Evolutionary conservation across 1,140 invertebrate genomes (phyloP).

Genomic region (Chironomus striatipennis): DNA sequence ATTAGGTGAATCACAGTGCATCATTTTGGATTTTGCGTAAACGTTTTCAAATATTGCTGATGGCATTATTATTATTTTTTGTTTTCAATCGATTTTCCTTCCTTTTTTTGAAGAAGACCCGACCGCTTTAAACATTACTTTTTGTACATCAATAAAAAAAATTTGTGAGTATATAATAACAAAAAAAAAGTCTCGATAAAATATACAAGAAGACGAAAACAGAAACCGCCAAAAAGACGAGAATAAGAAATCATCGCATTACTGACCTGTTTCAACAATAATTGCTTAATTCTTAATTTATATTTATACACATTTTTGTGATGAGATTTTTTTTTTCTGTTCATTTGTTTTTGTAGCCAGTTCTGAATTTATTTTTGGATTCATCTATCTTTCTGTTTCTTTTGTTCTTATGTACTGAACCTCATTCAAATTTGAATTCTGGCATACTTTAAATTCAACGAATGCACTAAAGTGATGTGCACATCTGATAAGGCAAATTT

Average conservation of each 20-base stretch:
- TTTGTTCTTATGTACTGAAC: not conserved
- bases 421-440: too few species aligned
- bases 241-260: slow-evolving; percentile 23
- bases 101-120: too few species aligned
- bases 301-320: slow-evolving; percentile 22
- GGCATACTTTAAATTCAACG: too few species aligned
- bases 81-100: not conserved
- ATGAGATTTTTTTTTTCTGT: not conserved
- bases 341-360: not conserved
- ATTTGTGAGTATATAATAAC: not conserved
- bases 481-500: too few species aligned
- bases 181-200: slow-evolving; percentile 18
- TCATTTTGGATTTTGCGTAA: slow-evolving; percentile 13
- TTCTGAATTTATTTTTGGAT: not conserved
- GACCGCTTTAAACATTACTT: not conserved
- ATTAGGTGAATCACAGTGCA: slow-evolving; percentile 7
- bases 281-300: slow-evolving; percentile 24
- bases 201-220: slow-evolving; percentile 11
- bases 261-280: slow-evolving; percentile 23
- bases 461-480: too few species aligned
- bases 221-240: slow-evolving; percentile 20
- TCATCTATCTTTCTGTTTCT: slow-evolving; percentile 4
- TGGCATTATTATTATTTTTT: not conserved
- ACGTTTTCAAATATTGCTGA: not conserved
- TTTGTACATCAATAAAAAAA: slow-evolving; percentile 15